phyloP scores from a whole-genome alignment of 2,113 vertebrate species.

The Agapornis roseicollis region DNA sequence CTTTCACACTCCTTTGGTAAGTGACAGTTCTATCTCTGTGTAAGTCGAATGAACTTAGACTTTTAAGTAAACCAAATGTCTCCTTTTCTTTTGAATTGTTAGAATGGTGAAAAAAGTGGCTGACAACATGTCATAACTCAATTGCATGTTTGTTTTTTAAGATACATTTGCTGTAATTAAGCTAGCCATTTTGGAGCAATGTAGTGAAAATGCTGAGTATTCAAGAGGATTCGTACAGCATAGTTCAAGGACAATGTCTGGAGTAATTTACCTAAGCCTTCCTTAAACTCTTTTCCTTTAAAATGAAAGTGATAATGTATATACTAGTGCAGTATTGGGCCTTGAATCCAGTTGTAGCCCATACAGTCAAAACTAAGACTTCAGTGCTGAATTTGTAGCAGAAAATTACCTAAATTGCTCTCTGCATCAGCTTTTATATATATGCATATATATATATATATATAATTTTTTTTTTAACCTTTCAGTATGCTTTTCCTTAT shows the following conservation, averaged over 20 bases:
- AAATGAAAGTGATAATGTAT: not conserved
- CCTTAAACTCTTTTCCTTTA: not conserved
- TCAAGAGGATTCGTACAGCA: not conserved
- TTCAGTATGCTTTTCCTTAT: not conserved
- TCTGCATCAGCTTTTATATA: not conserved
- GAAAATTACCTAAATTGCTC: not conserved
- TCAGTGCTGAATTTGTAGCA: not conserved
- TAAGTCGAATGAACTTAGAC: not conserved
- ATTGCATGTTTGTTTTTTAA: not conserved
- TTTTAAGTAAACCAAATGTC: not conserved
- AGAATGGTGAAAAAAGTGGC: not conserved
- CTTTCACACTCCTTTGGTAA: conserved; percentile 43
- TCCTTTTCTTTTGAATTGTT: conserved; percentile 18
- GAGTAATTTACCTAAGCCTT: not conserved
- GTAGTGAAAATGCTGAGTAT: not conserved
- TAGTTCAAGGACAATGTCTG: not conserved
- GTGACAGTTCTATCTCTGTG: not conserved
- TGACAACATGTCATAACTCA: not conserved
- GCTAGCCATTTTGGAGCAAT: not conserved
- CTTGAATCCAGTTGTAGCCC: fast-evolving
- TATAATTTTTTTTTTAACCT: not conserved
- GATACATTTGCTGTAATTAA: conserved; percentile 16
- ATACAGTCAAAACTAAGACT: not conserved
- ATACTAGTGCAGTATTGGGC: not conserved
- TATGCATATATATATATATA: not conserved